These are phyloP conservation scores for Limnothrissa miodon DNA, from an alignment of 2,113 vertebrate species.

Conservation along the genomic window DNA sequence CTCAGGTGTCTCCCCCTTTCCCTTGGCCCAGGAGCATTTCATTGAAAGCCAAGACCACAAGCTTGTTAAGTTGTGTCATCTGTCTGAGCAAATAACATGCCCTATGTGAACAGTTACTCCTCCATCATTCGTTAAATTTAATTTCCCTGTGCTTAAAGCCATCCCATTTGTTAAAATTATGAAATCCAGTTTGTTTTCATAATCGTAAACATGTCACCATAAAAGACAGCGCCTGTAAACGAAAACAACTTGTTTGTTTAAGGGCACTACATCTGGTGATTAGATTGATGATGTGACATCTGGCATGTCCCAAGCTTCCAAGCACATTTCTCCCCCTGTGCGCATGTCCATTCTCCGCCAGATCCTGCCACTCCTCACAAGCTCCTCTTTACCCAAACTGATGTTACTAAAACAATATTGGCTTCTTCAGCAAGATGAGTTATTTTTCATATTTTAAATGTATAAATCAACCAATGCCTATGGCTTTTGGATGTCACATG, in stretches of 20 bases:
- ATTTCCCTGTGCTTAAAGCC: background rate
- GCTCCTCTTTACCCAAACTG: background rate
- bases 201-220: background rate
- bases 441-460: background rate
- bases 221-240: background rate
- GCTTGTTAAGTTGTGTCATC: background rate
- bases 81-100: background rate
- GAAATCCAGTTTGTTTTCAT: background rate
- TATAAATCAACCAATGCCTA: background rate
- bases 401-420: background rate
- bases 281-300: background rate
- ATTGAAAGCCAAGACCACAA: background rate
- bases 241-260: constrained; percentile 15
- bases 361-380: background rate
- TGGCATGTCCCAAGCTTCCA: background rate
- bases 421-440: background rate
- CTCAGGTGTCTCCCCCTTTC: background rate
- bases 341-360: background rate
- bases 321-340: background rate
- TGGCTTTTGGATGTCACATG: background rate
- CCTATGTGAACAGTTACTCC: background rate
- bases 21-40: background rate
- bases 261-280: constrained; percentile 2
- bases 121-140: background rate
- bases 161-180: constrained; percentile 6